phyloP scores from a whole-genome alignment of 2,888 invertebrate species.

The Andricus quercusramuli region DNA sequence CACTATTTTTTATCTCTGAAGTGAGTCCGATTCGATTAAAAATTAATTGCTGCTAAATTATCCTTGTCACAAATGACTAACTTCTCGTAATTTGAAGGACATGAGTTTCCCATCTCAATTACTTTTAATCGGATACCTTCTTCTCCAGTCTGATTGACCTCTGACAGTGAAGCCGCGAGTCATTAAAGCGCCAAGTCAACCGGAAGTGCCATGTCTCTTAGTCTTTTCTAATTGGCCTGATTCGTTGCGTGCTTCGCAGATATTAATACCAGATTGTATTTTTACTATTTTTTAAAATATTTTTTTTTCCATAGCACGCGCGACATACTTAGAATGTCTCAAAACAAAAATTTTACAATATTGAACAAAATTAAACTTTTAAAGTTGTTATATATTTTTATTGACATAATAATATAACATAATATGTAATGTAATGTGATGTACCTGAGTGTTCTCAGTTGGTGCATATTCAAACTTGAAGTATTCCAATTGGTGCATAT shows the following conservation, averaged over 20 bases:
- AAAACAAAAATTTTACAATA: too few relatives aligned
- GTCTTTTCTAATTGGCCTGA: slow-evolving; percentile 11
- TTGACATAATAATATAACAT: too few relatives aligned
- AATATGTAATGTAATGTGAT: too few relatives aligned
- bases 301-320: too few relatives aligned
- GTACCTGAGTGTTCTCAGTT: too few relatives aligned
- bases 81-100: slow-evolving; percentile 20
- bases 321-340: too few relatives aligned
- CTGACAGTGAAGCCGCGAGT: slow-evolving; percentile 36
- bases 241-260: neutral
- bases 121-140: slow-evolving; percentile 28
- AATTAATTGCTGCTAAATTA: slow-evolving; percentile 13
- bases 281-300: neutral
- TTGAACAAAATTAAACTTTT: too few relatives aligned
- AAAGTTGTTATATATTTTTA: too few relatives aligned
- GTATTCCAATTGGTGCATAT: too few relatives aligned
- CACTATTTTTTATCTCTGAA: too few relatives aligned
- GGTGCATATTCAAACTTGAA: too few relatives aligned
- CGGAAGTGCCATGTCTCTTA: neutral
- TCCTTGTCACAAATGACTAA: slow-evolving; percentile 23
- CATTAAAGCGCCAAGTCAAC: slow-evolving; percentile 19
- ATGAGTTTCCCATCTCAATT: slow-evolving; percentile 37
- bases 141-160: slow-evolving; percentile 15
- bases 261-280: neutral
- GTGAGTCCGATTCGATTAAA: neutral